Evolutionary conservation across 2,113 vertebrate genomes (phyloP).

Genomic region (Siphamia tubifer): DNA sequence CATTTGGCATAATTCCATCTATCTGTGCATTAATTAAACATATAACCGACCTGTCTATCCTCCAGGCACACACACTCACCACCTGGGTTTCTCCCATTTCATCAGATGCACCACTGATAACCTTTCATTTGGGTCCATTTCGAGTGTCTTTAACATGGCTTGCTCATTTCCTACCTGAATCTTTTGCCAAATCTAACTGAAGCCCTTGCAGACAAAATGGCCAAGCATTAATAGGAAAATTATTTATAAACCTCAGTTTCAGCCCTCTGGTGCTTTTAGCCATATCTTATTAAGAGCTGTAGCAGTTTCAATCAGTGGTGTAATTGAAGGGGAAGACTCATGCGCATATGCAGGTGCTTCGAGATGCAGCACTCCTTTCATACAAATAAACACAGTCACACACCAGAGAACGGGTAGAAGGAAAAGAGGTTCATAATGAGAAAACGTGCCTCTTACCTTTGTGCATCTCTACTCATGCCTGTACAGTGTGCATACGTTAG

Average conservation of each 20-base stretch:
- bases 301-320: constrained; percentile 48
- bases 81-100: constrained; percentile 2
- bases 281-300: constrained; percentile 52
- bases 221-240: constrained; percentile 53
- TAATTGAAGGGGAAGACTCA: constrained; percentile 17
- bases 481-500: background rate
- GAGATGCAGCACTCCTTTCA: constrained; percentile 20
- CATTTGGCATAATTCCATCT: constrained; percentile 20
- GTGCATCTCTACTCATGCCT: background rate
- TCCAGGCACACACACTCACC: constrained; percentile 12
- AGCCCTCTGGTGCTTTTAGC: constrained; percentile 50
- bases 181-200: constrained; percentile 19
- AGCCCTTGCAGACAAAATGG: constrained; percentile 16
- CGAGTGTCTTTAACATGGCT: constrained; percentile 4
- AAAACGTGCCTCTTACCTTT: constrained; percentile 39
- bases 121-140: constrained; percentile 10
- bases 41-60: constrained; percentile 29
- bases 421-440: constrained; percentile 37
- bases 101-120: background rate
- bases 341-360: constrained; percentile 10
- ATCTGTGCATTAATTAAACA: constrained; percentile 54
- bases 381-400: constrained; percentile 4
- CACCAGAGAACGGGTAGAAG: constrained; percentile 14
- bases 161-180: constrained; percentile 35
- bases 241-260: constrained; percentile 55